Evolutionary conservation across 1,140 invertebrate species (phyloP), one percentile per base, ranked within the genome.

Genomic region (Hycleus cichorii): DNA sequence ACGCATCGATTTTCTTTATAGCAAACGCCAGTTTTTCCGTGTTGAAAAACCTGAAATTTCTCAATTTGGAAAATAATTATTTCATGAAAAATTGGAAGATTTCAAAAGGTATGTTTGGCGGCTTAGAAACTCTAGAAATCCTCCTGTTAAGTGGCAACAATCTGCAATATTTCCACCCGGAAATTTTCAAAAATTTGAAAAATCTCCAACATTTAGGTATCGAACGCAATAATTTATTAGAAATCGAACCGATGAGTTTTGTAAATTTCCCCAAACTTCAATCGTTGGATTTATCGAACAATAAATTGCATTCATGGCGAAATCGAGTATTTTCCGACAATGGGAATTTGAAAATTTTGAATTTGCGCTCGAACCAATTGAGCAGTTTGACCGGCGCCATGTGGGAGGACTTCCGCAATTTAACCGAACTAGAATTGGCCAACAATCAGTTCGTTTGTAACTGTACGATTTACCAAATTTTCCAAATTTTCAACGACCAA

Each of bases 371-470:
- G 32, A 83, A 83, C 65, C 78, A 79, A 69, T 74, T 83, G 44
- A 74, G 76, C 5, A 74, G 76, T 58, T 72, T 82, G 12, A 79
- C 75, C 9, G 42, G 72, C 38, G 75, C 74, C n/a, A 82, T 83
- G 80, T 69, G 81, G 38, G 60, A 76, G 57, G 81, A 83, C 63
- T 77, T 81, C 38, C 68, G 66, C 27, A 72, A 73, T 53, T 64
- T 82, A 9, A 53, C 68, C 1, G 60, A 69, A 49, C 68, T 83
- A 26, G 72, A 80, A 49, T 46, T 82, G 3, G 69, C 71, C 54
- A 68, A 74, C 38, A 83, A 83, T 68, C 72, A 78, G 4, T 78
- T 81, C 56, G 70, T 76, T 44, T 83, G 81, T 60, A 77, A 80
- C 55, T 81, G 80, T 58, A 68, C 62, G 0, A 75, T 75, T 69